These are phyloP conservation scores for Turritopsis dohrnii DNA, from an alignment of 30 jellyfish, hydroid and myxozoan genomes.

Conservation along the genomic window DNA sequence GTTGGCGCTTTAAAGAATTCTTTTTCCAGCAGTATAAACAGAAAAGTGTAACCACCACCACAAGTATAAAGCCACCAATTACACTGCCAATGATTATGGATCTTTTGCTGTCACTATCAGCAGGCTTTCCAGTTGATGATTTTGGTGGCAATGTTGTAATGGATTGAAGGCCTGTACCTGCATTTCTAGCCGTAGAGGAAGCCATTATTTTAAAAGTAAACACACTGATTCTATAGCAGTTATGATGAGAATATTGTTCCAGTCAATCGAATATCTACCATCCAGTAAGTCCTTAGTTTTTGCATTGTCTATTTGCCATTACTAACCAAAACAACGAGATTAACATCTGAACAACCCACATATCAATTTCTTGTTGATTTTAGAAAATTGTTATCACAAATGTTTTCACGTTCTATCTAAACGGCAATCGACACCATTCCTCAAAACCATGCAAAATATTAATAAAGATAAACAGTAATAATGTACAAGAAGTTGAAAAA, in stretches of 20 bases:
- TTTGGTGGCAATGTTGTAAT: neutral
- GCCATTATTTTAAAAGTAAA: neutral
- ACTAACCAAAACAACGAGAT: neutral
- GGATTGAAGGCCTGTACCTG: too few relatives aligned
- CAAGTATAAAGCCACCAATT: neutral
- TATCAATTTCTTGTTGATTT: neutral
- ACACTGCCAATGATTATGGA: neutral
- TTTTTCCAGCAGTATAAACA: slow-evolving; percentile 1
- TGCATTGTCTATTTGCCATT: neutral
- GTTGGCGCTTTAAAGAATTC: neutral
- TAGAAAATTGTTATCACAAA: neutral
- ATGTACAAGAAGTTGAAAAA: neutral
- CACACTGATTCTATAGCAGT: neutral
- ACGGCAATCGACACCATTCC: neutral
- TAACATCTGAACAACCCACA: neutral
- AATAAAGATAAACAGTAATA: neutral
- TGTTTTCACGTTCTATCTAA: neutral
- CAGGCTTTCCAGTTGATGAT: neutral
- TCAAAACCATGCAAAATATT: neutral
- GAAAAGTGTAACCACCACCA: neutral
- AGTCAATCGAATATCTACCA: neutral
- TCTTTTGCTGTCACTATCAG: neutral
- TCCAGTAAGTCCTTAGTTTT: neutral
- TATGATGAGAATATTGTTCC: neutral
- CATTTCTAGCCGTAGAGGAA: too few relatives aligned